phyloP scores from a whole-genome alignment of 2,113 vertebrate species.

The Hemicordylus capensis region DNA sequence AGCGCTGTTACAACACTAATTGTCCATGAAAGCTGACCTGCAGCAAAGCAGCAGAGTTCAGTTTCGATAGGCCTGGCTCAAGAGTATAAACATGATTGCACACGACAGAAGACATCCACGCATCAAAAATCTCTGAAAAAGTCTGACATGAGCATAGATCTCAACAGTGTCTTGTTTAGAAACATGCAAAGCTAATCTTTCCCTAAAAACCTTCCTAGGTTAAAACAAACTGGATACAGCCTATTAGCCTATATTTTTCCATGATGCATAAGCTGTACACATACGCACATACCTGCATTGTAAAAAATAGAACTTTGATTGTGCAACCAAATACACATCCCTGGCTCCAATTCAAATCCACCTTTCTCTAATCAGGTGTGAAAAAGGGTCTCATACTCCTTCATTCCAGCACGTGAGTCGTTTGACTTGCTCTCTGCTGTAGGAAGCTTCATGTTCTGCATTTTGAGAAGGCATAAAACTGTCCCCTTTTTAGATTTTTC shows the following conservation, averaged over 20 bases:
- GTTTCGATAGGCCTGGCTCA: conserved; percentile 86
- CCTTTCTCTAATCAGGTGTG: not conserved
- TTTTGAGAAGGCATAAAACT: not conserved
- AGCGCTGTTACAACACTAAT: conserved; percentile 97
- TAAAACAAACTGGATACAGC: fast-evolving
- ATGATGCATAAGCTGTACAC: fast-evolving
- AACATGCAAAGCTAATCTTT: conserved; percentile 23
- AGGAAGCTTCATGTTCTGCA: not conserved
- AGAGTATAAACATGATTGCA: conserved; percentile 79
- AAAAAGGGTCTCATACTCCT: not conserved
- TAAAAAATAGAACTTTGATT: no score
- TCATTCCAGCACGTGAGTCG: not conserved
- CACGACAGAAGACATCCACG: conserved; percentile 95
- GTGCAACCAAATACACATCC: not conserved
- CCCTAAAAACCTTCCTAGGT: conserved; percentile 37
- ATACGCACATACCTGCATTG: not conserved
- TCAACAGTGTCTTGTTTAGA: conserved; percentile 50
- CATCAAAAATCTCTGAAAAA: conserved; percentile 84
- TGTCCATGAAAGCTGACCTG: conserved; percentile 99
- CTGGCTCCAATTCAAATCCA: not conserved
- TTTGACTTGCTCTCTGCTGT: not conserved
- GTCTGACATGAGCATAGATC: conserved; percentile 68
- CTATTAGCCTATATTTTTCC: not conserved
- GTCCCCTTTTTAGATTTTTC: not conserved
- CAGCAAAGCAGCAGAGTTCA: conserved; percentile 93